phyloP scores from a whole-genome alignment of 1,140 invertebrate genomes.

The Polypedilum vanderplanki region DNA sequence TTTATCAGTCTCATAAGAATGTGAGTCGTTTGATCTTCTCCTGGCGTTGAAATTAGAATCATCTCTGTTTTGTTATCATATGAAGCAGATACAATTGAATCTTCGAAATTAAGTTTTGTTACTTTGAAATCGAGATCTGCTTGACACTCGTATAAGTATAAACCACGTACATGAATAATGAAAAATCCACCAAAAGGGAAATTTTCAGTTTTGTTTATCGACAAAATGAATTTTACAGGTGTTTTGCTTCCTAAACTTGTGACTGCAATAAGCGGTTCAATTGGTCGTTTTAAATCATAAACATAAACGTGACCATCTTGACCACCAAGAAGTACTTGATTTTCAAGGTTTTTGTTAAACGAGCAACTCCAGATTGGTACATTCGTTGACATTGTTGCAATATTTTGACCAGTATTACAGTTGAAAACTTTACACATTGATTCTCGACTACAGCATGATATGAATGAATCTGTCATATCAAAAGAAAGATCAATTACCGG shows the following conservation, averaged over 20 bases:
- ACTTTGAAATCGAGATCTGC: not conserved
- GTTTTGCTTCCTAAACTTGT: not conserved
- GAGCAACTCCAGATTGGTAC: not conserved
- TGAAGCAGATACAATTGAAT: not conserved
- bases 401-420: not conserved
- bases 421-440: not conserved
- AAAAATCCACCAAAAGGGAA: not conserved
- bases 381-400: not conserved
- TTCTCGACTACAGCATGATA: not conserved
- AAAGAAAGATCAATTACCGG: not conserved
- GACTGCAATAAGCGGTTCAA: not conserved
- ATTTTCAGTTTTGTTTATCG: not conserved
- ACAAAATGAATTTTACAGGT: not conserved
- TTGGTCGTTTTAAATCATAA: not conserved
- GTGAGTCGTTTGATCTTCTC: not conserved
- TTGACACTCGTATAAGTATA: not conserved
- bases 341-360: not conserved
- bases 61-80: constrained; percentile 1
- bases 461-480: not conserved
- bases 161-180: not conserved
- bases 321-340: not conserved
- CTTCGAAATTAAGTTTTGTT: not conserved
- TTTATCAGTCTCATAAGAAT: not conserved
- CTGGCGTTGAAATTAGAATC: not conserved
- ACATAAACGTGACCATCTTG: not conserved